Conservation (phyloP, 2,888 invertebrate species). For the Macrosiphum euphorbiae region DNA sequence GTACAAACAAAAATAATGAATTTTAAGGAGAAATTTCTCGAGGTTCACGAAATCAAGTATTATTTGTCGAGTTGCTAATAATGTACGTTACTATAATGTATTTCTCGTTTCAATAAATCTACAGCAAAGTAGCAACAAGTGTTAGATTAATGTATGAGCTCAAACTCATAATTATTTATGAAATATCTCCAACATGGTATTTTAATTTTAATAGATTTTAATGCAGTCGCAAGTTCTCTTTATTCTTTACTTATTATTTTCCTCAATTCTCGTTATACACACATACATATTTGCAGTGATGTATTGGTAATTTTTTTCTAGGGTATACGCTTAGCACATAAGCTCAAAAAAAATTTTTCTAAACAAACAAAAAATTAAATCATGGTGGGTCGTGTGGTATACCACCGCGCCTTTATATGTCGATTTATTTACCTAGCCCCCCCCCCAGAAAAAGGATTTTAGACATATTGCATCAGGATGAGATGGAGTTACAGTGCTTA, state of each 20-base stretch:
- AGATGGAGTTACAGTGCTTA: too few relatives aligned
- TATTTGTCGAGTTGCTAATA: not conserved
- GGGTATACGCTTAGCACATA: too few relatives aligned
- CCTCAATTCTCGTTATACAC: not conserved
- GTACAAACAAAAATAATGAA: not conserved
- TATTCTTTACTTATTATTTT: not conserved
- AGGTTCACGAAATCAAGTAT: not conserved
- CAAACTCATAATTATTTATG: not conserved
- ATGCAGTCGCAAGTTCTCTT: not conserved
- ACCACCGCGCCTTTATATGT: too few relatives aligned
- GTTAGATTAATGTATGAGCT: not conserved
- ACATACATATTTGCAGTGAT: not conserved
- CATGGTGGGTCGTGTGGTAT: too few relatives aligned
- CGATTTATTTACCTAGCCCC: too few relatives aligned
- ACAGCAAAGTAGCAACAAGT: not conserved
- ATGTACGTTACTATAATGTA: not conserved
- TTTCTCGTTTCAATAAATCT: not conserved
- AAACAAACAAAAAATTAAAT: too few relatives aligned
- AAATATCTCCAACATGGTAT: not conserved
- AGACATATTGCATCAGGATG: too few relatives aligned
- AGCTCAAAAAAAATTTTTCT: too few relatives aligned
- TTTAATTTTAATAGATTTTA: not conserved
- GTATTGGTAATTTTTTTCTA: too few relatives aligned
- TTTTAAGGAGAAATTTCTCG: not conserved
- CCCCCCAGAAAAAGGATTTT: too few relatives aligned